phyloP scores from a whole-genome alignment of 2,113 vertebrate species.

The Oreochromis aureus region DNA sequence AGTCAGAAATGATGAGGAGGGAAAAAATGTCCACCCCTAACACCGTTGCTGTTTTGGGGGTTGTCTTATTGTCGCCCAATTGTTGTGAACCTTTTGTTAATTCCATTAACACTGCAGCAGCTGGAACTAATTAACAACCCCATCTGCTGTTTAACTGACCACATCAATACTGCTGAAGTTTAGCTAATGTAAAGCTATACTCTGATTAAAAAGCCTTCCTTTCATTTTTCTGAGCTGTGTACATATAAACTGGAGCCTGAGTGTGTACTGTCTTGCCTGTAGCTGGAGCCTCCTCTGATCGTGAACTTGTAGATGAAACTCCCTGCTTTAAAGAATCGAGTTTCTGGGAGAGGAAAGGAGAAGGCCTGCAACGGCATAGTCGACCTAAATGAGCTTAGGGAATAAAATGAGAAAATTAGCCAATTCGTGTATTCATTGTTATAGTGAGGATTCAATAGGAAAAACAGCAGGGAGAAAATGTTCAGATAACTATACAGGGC shows the following conservation, averaged over 20 bases:
- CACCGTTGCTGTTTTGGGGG: fast-evolving
- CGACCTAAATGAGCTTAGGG: not conserved
- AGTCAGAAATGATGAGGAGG: not conserved
- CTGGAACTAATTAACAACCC: not conserved
- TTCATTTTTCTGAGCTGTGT: not conserved
- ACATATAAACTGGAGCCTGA: not conserved
- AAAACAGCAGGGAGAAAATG: not conserved
- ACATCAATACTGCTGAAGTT: not conserved
- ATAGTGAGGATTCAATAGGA: not conserved
- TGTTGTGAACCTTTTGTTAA: not conserved
- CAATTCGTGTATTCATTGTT: not conserved
- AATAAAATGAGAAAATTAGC: not conserved
- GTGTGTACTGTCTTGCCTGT: slow-evolving; percentile 61
- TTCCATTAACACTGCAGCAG: not conserved
- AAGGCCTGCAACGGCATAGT: slow-evolving; percentile 79
- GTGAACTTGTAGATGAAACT: slow-evolving; percentile 80
- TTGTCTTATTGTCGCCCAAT: not conserved
- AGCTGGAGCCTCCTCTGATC: slow-evolving; percentile 75
- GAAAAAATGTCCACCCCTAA: fast-evolving
- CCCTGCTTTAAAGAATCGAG: slow-evolving; percentile 78
- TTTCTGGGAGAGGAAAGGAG: slow-evolving; percentile 77
- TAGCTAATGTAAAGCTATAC: not conserved
- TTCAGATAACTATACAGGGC: not conserved
- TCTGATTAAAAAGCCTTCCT: not conserved
- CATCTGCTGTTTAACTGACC: not conserved